Percentiles rank a stretch among this genome's conserved stretches.
Conservation (phyloP, 1,140 invertebrate genomes). For the Scylla paramamosain region DNA sequence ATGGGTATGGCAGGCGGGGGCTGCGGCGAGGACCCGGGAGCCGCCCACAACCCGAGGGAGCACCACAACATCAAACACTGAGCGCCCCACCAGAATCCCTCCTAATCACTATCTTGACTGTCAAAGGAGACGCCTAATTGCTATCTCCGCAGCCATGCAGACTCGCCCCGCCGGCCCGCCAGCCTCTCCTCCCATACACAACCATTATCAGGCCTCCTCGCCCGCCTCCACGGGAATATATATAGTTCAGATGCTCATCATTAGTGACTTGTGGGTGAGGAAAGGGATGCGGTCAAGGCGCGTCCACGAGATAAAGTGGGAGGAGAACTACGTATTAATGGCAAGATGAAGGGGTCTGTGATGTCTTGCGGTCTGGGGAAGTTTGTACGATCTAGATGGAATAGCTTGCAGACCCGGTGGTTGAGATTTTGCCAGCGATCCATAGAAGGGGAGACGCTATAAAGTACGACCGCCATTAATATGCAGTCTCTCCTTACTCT, state of each 20-base stretch:
- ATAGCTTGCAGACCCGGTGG: neutral
- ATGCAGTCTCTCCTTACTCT: neutral
- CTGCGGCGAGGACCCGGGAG: neutral
- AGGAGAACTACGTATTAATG: neutral
- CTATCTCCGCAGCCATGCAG: neutral
- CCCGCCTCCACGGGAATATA: neutral
- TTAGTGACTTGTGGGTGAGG: slow-evolving; percentile 17
- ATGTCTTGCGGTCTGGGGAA: neutral
- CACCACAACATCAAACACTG: slow-evolving; percentile 11
- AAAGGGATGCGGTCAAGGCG: neutral
- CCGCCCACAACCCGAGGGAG: neutral
- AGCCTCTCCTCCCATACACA: neutral
- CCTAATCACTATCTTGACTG: slow-evolving; percentile 8
- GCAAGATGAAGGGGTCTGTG: slow-evolving; percentile 18
- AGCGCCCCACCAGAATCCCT: neutral
- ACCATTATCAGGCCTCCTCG: neutral
- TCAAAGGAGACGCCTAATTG: slow-evolving; percentile 2
- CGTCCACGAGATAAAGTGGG: neutral
- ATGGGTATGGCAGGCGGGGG: neutral
- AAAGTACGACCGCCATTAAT: neutral
- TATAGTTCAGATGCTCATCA: neutral
- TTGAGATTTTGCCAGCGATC: neutral
- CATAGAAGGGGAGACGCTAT: neutral
- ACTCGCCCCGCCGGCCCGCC: slow-evolving; percentile 10
- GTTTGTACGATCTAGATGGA: neutral